These are phyloP conservation scores for Hydrozoanthus gracilis DNA, from an alignment of 92 coral and sea anemone genomes.

Conservation along the genomic window DNA sequence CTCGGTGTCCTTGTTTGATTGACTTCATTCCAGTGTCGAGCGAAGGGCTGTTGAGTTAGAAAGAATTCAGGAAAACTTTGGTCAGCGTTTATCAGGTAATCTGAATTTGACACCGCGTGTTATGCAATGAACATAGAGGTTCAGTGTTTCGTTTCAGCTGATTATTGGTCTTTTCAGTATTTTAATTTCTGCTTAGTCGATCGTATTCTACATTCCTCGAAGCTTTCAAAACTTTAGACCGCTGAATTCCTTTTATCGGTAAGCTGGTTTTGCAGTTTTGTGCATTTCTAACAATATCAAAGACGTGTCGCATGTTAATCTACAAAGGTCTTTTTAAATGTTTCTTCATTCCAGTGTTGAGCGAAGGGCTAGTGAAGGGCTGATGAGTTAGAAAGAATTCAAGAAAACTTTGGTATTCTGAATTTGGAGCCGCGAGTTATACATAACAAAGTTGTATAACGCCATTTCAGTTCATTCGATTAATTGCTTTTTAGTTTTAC, in stretches of 20 bases:
- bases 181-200: background rate
- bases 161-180: slow-evolving; percentile 2
- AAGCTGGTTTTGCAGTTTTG: slow-evolving; percentile 4
- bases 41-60: background rate
- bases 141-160: background rate
- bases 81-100: background rate
- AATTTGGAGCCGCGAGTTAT: background rate
- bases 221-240: background rate
- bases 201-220: background rate
- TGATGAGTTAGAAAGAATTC: background rate
- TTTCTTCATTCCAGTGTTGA: background rate
- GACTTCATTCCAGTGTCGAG: background rate
- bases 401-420: background rate
- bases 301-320: background rate
- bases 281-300: background rate
- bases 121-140: background rate
- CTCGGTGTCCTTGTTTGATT: no score
- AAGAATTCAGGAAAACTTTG: background rate
- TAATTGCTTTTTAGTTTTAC: background rate
- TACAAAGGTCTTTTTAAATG: background rate
- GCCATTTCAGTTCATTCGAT: background rate
- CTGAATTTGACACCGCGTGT: background rate
- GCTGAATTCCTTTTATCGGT: background rate
- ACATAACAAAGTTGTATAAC: background rate
- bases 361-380: slow-evolving; percentile 2